These are phyloP conservation scores for Osmerus eperlanus DNA, from an alignment of 2,113 vertebrate species.

Conservation along the genomic window DNA sequence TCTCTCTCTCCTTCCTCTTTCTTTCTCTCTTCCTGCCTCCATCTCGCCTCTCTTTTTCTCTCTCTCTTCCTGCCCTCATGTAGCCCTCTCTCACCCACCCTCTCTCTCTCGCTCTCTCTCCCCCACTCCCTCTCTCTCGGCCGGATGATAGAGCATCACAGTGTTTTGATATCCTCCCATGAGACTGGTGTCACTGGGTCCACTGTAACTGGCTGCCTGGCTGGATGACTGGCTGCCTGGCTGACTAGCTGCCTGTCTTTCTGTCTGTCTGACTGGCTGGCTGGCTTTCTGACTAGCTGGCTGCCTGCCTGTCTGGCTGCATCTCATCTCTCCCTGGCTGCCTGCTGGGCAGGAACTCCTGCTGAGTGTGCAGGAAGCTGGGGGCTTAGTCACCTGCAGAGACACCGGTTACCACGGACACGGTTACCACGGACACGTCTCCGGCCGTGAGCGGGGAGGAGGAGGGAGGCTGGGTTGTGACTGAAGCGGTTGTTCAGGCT, in stretches of 20 bases:
- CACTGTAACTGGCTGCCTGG: neutral
- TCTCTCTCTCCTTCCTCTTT: neutral
- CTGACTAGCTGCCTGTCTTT: neutral
- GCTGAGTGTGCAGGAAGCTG: neutral
- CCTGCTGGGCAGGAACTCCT: neutral
- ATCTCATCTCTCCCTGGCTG: neutral
- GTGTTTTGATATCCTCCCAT: too few species aligned
- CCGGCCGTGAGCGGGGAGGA: neutral
- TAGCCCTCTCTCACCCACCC: neutral
- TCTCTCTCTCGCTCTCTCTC: too few species aligned
- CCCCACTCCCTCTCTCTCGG: too few species aligned
- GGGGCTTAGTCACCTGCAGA: neutral
- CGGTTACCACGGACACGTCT: too few species aligned
- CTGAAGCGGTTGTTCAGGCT: too few species aligned
- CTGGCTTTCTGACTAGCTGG: neutral
- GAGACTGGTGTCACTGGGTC: constrained; percentile 37
- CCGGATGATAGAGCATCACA: too few species aligned
- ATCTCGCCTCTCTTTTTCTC: neutral
- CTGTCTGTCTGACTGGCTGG: neutral
- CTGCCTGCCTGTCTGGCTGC: neutral
- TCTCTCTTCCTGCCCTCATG: too few species aligned
- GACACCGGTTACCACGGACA: neutral
- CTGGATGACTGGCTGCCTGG: neutral
- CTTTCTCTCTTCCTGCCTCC: neutral
- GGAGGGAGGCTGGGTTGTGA: neutral